Evolutionary conservation across 2,888 invertebrate species (phyloP), one percentile per base, ranked within the genome.

Genomic region (Megastigmus dorsalis): DNA sequence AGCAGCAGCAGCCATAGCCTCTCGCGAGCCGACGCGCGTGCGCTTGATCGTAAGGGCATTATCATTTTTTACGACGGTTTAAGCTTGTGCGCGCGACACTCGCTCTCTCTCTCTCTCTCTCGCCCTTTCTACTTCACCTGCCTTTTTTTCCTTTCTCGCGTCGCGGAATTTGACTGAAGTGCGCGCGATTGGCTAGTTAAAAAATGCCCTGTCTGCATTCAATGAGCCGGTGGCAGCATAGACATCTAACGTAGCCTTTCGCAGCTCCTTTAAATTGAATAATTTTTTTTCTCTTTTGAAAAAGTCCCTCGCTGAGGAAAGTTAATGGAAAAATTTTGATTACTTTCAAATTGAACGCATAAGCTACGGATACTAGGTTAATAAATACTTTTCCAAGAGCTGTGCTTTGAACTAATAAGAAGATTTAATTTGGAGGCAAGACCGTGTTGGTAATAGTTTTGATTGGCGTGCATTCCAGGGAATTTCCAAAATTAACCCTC

Each of bases 41-140:
- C 23, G 43, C 43, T 66, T 54, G 55, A 72, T 70, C 63, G 72
- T 57, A 54, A 48, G 52, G 41, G 41, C 69, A 57, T 70, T 76
- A 69, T 60, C 72, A 36, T 50, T 63, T 26, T 33, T 68, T 60
- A 60, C 36, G 15, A 38, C 13, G 28, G 43, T 18, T 28, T 30
- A 62, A 62, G 30, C 18, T 62, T 62, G 45, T 62, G 38, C 50
- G 26, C 38, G 38, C 41, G 75, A 73, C 73, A 77, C 71, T 75
- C 48, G 36, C 60, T 45, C 55, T 43, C 38, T 13, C 36, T 62
- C 28, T 62, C 41, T 67, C 50, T 67, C 41, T 41, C 50, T 55
- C 43, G 38, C 74, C 62, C 66, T 43, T 68, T 43, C 62, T 41
- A 38, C n/a, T 50, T 20, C 74, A 59, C 54, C 45, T 52, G 38